Base-by-base conservation (phyloP, 2,797 vertebrate species). In the Lacerta viridis region DNA sequence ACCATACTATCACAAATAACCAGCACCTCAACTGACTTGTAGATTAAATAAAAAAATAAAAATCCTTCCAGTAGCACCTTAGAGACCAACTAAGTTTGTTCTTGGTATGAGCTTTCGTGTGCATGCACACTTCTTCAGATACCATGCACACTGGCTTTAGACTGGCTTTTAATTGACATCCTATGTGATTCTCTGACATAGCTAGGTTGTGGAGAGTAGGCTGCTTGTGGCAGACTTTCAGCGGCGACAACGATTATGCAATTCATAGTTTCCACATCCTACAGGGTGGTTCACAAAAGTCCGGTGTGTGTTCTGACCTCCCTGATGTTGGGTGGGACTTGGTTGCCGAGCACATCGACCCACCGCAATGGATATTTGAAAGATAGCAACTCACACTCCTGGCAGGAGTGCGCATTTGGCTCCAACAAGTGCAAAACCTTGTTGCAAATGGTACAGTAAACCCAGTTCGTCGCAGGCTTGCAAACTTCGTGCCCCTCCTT, bases 381-480 rank as follows among this genome's bases (percentile, higher is more conserved):
- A 79, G 66, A 39, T 29, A 77, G 68, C 41, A 36, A 10, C 36
- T 46, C 41, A 46, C 41, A 66, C 39, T 46, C 27, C 69, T 81
- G 69, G 55, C 68, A 74, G 46, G 77, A 85, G 75, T 80, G 41
- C 71, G 71, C 17, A 59, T 41, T 88, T 83, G 76, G 80, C 50
- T 74, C 76, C 78, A 36, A 33, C 66, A 23, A 43, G 36, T 43
- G 36, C 50, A 72, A 84, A 80, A n/a, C 13, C 41, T 23, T 43
- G 10, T 8, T 64, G 66, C 9, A 46, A 74, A 41, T 80, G 87
- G 84, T 80, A 43, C 50, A 88, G 75, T 64, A 50, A 39, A 39
- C 7, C n/a, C 11, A 81, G 78, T 68, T 81, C 69, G 41, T 43
- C 55, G 83, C 64, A 80, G 68, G 74, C 80, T 69, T 72, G 41